Base-by-base conservation (phyloP, 2,113 vertebrate species). In the Varanus salvator region DNA sequence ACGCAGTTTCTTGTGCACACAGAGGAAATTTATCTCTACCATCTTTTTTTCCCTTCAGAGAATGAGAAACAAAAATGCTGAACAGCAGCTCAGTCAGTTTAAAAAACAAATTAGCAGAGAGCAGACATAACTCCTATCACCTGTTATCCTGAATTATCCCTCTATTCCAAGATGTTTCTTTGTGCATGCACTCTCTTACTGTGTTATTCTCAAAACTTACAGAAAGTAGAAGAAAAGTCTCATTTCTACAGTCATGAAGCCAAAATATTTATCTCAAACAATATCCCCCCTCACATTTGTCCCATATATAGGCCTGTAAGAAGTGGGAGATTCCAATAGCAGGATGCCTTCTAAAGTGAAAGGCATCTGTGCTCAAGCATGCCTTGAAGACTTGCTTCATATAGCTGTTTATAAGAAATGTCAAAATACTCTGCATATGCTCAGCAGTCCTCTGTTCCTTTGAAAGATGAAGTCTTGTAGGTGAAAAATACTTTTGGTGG, bases 1-100 rank as follows among this genome's bases (percentile, higher is more conserved):
- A 83, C 99, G 99, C 76, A 99, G 97, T 96, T 99, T 99, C 96
- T 99, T 99, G 95, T 99, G 99, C 88, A 99, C 99, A 5, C 99
- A 99, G 31, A 99, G 97, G 96, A 99, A 99, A 92, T 99, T 99
- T 92, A 99, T 99, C 97, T 99, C 99, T 68, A 99, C 99, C 99
- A 99, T 99, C 96, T 98, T 99, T 97, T 99, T 99, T 92, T 98
- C 98, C 95, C 99, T 99, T 87, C 77, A 93, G 81, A 29, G 80
- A 80, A 57, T 94, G 71, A 31, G 68, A 92, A 91, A 77, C 4
- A 23, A 78, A 81, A 75, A 74, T 19, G 8, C 25, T 38, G 52
- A 80, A 60, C 50, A 44, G 17, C 50, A 48, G 34, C 25, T 31
- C 69, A 19, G 31, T 88, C 66, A 71, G 54, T 88, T 71, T 81